phyloP scores from a whole-genome alignment of 2,113 vertebrate species.

The Eidolon helvum region DNA sequence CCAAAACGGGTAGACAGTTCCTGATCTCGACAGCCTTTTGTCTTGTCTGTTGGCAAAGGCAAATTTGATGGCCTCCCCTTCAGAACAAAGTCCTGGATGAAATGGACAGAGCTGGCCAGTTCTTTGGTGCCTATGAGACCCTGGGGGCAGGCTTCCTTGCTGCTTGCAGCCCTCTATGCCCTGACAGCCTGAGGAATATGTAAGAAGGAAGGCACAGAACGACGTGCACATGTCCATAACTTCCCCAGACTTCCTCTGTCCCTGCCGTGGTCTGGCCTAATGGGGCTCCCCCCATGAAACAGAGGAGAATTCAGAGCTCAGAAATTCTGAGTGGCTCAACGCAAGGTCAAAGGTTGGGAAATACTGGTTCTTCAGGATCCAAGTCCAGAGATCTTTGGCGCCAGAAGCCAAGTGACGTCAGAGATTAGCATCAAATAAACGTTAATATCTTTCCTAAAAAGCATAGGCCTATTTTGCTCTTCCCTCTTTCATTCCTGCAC shows the following conservation, averaged over 20 bases:
- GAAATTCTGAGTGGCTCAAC: rapidly evolving
- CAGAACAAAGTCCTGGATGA: neutral
- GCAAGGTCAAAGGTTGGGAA: neutral
- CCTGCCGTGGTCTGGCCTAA: rapidly evolving
- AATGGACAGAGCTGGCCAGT: neutral
- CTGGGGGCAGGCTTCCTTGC: rapidly evolving
- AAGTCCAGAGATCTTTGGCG: neutral
- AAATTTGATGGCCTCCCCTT: neutral
- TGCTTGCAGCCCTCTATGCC: neutral
- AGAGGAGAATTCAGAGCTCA: neutral
- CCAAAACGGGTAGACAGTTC: neutral
- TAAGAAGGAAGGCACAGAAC: neutral
- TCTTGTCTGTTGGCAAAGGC: neutral
- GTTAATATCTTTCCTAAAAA: neutral
- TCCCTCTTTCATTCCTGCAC: neutral
- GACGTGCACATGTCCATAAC: rapidly evolving
- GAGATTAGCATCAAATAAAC: neutral
- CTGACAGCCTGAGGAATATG: neutral
- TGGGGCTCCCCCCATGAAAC: too few relatives aligned
- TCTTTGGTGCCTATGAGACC: neutral
- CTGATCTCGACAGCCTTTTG: neutral
- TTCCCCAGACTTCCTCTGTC: neutral
- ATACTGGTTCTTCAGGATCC: neutral
- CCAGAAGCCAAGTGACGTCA: neutral
- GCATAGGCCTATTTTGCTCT: rapidly evolving